Conservation (phyloP, 1,140 invertebrate genomes). For the Drosophila asahinai region DNA sequence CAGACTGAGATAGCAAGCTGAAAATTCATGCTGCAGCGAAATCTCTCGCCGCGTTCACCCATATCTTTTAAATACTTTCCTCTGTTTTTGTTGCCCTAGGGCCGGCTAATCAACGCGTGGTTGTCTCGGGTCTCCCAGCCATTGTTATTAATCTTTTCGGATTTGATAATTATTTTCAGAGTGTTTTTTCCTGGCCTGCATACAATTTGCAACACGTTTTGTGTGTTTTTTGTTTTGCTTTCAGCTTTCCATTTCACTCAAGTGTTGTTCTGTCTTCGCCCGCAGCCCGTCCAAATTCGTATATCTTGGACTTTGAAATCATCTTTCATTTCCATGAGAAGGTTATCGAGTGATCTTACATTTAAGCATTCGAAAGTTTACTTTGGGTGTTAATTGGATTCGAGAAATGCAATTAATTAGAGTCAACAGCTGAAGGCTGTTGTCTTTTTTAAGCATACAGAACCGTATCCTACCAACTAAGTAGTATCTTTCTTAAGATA, state of each 20-base stretch:
- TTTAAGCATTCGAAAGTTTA: conserved; percentile 42
- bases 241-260: conserved; percentile 71
- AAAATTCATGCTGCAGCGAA: conserved; percentile 45
- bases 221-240: conserved; percentile 33
- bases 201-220: conserved; percentile 75
- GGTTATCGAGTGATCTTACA: conserved; percentile 37
- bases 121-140: conserved; percentile 29
- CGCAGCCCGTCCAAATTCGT: conserved; percentile 15
- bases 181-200: conserved; percentile 46
- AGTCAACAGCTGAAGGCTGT: conserved; percentile 2
- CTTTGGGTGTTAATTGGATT: conserved; percentile 39
- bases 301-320: conserved; percentile 16
- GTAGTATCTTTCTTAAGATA: too few relatives aligned
- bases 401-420: conserved; percentile 38
- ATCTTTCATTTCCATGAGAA: conserved; percentile 46
- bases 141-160: conserved; percentile 59
- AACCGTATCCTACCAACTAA: not conserved
- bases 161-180: conserved; percentile 40
- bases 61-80: conserved; percentile 44
- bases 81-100: conserved; percentile 37
- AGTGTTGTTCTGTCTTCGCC: conserved; percentile 39
- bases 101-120: conserved; percentile 65
- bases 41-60: conserved; percentile 35
- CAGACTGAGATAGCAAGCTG: conserved; percentile 22
- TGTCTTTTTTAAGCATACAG: not conserved